Conservation (phyloP, 2,113 vertebrate species). For the Neodon shergylaensis region DNA sequence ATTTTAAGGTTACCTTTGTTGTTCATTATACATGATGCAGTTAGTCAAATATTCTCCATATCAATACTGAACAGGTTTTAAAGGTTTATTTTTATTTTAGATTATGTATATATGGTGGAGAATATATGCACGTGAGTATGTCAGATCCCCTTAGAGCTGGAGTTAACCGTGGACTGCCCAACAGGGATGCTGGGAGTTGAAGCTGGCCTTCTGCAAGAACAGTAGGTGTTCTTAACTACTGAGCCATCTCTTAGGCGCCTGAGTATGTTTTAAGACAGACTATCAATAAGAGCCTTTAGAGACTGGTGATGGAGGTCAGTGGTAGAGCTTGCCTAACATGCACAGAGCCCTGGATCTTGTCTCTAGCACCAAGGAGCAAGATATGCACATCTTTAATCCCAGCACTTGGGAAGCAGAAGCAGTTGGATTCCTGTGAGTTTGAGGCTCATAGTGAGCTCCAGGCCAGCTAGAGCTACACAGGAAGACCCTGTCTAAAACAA, state of each 20-base stretch:
- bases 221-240: not conserved
- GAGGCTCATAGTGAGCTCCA: too few relatives aligned
- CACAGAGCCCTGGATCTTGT: not conserved
- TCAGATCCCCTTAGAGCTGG: not conserved
- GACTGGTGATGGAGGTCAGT: not conserved
- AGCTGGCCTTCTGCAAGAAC: not conserved
- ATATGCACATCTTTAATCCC: too few relatives aligned
- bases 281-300: not conserved
- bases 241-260: not conserved
- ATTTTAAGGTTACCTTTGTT: not conserved
- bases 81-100: not conserved
- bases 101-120: not conserved
- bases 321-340: not conserved
- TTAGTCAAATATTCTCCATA: not conserved
- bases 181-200: not conserved
- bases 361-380: not conserved
- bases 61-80: not conserved
- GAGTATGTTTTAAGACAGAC: not conserved
- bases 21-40: not conserved
- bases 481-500: too few relatives aligned
- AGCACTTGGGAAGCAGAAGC: too few relatives aligned
- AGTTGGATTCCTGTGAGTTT: too few relatives aligned
- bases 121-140: not conserved
- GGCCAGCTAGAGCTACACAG: too few relatives aligned
- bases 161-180: not conserved